phyloP scores from a whole-genome alignment of 2,888 invertebrate genomes.

The Isoperla grammatica region DNA sequence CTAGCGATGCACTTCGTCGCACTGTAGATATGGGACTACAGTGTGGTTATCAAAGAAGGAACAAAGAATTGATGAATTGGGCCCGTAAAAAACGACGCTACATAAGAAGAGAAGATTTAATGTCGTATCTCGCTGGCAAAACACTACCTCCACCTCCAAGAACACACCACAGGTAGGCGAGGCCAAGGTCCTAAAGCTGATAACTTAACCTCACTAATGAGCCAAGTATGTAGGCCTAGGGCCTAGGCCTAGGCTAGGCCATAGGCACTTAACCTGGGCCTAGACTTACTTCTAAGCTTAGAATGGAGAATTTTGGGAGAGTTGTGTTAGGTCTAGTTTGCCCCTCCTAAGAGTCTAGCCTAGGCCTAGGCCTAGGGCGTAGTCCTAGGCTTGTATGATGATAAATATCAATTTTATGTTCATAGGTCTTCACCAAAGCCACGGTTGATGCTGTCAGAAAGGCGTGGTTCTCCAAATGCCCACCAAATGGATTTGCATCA shows the following conservation, averaged over 20 bases:
- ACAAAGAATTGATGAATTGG: slow-evolving; percentile 71
- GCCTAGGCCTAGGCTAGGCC: too few relatives aligned
- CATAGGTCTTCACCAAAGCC: slow-evolving; percentile 49
- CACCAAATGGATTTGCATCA: slow-evolving; percentile 25
- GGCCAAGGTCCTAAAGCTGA: too few relatives aligned
- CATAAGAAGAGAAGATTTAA: slow-evolving; percentile 68
- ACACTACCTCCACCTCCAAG: slow-evolving; percentile 55
- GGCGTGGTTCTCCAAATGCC: slow-evolving; percentile 28
- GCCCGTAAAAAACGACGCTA: slow-evolving; percentile 62
- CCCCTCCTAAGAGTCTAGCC: too few relatives aligned
- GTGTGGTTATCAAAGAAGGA: slow-evolving; percentile 65
- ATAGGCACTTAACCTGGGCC: too few relatives aligned
- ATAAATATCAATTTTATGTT: background rate
- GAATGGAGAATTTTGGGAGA: too few relatives aligned
- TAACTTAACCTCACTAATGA: too few relatives aligned
- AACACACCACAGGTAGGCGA: slow-evolving; percentile 47
- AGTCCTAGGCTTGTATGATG: too few relatives aligned
- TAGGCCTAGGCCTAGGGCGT: too few relatives aligned
- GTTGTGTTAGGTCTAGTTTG: too few relatives aligned
- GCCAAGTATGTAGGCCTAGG: too few relatives aligned
- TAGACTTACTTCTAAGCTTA: too few relatives aligned
- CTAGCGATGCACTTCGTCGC: slow-evolving; percentile 62
- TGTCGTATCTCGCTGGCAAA: slow-evolving; percentile 70
- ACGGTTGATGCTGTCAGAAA: slow-evolving; percentile 41
- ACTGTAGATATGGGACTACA: slow-evolving; percentile 65